Conservation (phyloP, 2,113 vertebrate genomes). For the Austrofundulus limnaeus region DNA sequence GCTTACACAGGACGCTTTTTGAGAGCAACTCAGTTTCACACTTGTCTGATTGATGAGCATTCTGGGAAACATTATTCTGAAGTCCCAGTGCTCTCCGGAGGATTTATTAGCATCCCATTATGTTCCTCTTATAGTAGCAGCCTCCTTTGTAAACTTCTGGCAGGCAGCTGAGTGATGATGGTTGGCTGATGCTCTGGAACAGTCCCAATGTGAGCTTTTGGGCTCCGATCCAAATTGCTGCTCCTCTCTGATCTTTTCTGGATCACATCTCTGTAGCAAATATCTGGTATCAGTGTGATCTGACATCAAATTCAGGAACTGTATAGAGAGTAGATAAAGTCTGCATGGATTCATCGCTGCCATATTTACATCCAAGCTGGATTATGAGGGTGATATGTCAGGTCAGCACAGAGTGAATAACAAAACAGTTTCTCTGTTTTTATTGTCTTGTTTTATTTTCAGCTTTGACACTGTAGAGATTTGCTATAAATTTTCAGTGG, state of each 20-base stretch:
- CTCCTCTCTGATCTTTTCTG: constrained; percentile 15
- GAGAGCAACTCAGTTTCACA: constrained; percentile 30
- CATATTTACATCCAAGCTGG: constrained; percentile 20
- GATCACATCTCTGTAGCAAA: constrained; percentile 24
- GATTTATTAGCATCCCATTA: constrained; percentile 64
- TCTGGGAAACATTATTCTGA: constrained; percentile 58
- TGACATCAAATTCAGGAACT: constrained; percentile 23
- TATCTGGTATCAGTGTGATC: constrained; percentile 15
- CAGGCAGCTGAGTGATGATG: constrained; percentile 50
- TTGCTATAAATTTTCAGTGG: background rate
- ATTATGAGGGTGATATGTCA: constrained; percentile 13
- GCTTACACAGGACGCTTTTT: constrained; percentile 23
- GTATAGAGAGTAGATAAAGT: constrained; percentile 22
- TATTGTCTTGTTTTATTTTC: background rate
- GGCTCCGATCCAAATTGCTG: constrained; percentile 35
- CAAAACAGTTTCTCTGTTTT: background rate
- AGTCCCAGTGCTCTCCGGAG: constrained; percentile 47
- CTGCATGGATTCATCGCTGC: background rate
- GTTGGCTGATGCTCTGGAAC: constrained; percentile 30
- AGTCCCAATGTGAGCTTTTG: constrained; percentile 25
- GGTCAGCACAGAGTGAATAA: constrained; percentile 13
- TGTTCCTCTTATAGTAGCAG: constrained; percentile 53
- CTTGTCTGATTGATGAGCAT: constrained; percentile 56
- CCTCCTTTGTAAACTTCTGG: constrained; percentile 42
- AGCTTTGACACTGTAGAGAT: background rate